These are phyloP conservation scores for Antidorcas marsupialis DNA, from an alignment of 2,113 vertebrate genomes.

Conservation along the genomic window DNA sequence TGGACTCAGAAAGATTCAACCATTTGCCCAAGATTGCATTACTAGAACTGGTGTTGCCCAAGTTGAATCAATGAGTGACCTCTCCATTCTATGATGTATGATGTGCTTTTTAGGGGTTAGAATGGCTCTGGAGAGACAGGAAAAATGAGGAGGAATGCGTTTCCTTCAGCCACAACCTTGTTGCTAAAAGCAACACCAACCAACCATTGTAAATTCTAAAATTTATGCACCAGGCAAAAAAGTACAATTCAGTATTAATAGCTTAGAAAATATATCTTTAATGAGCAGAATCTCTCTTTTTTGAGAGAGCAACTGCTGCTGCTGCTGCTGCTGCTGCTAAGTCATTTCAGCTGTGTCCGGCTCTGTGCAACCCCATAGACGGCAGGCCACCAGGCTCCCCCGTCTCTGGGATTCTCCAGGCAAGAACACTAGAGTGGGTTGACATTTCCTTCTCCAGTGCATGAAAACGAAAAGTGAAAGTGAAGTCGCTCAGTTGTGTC, in stretches of 20 bases:
- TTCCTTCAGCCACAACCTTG: neutral
- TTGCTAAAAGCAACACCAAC: neutral
- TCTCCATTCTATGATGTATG: neutral
- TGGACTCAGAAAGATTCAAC: neutral
- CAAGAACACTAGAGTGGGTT: neutral
- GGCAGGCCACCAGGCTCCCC: neutral
- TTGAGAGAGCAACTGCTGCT: neutral
- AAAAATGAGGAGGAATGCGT: neutral
- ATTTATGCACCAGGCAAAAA: neutral
- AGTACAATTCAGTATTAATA: neutral
- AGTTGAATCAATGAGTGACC: neutral
- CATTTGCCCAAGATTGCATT: neutral
- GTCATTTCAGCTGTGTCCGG: rapidly evolving
- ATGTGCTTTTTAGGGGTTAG: neutral
- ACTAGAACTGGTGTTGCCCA: neutral
- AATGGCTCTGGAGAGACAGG: neutral
- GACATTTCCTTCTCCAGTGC: neutral
- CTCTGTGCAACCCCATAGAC: rapidly evolving
- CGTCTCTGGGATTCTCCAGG: neutral
- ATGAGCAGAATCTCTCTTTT: neutral
- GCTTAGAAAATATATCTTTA: neutral
- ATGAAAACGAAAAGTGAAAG: neutral
- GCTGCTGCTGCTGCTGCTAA: neutral
- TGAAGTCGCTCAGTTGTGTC: rapidly evolving
- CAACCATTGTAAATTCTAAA: neutral